Evolutionary conservation across 2,113 vertebrate species (phyloP).

Genomic region (Sapajus apella): DNA sequence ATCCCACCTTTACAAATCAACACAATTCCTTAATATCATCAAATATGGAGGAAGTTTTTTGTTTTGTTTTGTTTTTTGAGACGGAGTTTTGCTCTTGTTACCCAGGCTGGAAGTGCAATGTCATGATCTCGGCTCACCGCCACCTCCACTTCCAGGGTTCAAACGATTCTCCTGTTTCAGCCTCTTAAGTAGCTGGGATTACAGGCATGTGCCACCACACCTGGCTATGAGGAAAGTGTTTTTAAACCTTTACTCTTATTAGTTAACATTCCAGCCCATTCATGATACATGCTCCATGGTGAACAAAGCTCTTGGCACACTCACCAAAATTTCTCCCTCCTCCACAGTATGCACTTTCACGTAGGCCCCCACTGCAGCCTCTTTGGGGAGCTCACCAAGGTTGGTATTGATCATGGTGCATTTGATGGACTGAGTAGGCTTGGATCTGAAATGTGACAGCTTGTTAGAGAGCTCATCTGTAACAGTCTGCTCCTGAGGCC

Average conservation of each 20-base stretch:
- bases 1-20: constrained; percentile 5
- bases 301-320: background rate
- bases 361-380: constrained; percentile 65
- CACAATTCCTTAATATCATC: constrained; percentile 7
- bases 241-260: background rate
- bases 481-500: background rate
- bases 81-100: too few relatives aligned
- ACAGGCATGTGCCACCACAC: too few relatives aligned
- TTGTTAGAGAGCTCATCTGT: constrained; percentile 22
- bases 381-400: constrained; percentile 54
- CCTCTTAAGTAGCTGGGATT: too few relatives aligned
- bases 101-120: too few relatives aligned
- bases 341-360: constrained; percentile 68
- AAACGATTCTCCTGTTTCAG: too few relatives aligned
- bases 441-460: constrained; percentile 66
- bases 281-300: rapidly evolving
- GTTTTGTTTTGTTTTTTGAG: too few relatives aligned
- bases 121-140: too few relatives aligned
- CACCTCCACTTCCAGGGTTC: too few relatives aligned
- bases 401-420: constrained; percentile 53
- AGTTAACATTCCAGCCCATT: background rate
- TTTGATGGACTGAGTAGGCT: background rate
- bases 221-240: background rate
- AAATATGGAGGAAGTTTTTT: background rate
- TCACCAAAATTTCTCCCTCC: constrained; percentile 66